phyloP scores from a whole-genome alignment of 2,888 invertebrate species.

The Pycnomerus fuliginosus region DNA sequence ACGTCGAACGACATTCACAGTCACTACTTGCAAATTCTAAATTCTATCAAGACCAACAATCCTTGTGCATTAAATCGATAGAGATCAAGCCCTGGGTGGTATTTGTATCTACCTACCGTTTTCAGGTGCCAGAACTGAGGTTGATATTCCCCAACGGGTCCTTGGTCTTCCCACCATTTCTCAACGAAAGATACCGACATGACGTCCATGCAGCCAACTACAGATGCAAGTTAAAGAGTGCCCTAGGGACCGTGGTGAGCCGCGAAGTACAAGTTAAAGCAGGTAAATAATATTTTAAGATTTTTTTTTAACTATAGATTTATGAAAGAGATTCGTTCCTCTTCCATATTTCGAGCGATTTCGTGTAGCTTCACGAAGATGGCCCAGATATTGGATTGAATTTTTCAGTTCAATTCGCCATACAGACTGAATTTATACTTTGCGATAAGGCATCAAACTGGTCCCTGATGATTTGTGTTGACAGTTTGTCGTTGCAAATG shows the following conservation, averaged over 20 bases:
- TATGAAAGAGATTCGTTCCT: no score
- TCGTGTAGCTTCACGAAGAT: no score
- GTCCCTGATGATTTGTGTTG: constrained; percentile 10
- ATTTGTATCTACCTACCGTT: no score
- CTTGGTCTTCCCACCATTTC: constrained; percentile 81
- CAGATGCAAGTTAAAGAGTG: constrained; percentile 68
- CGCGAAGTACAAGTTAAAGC: constrained; percentile 85
- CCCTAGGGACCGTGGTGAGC: constrained; percentile 76
- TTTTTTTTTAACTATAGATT: no score
- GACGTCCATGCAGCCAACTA: constrained; percentile 85
- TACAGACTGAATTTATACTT: constrained; percentile 14
- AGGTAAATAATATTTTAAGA: constrained; percentile 68
- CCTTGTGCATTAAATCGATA: no score
- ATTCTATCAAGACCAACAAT: no score
- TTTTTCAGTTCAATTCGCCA: constrained; percentile 12
- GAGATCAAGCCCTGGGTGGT: no score
- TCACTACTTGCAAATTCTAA: no score
- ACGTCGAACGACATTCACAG: no score
- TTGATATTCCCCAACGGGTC: constrained; percentile 80
- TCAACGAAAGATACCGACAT: constrained; percentile 75
- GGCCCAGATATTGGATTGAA: constrained; percentile 12
- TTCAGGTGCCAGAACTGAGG: constrained; percentile 68
- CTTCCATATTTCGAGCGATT: no score
- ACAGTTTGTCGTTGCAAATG: constrained; percentile 15
- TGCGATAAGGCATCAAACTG: constrained; percentile 13